Base-by-base conservation (phyloP, 2,888 invertebrate species). In the Heterodera filipjevi region DNA sequence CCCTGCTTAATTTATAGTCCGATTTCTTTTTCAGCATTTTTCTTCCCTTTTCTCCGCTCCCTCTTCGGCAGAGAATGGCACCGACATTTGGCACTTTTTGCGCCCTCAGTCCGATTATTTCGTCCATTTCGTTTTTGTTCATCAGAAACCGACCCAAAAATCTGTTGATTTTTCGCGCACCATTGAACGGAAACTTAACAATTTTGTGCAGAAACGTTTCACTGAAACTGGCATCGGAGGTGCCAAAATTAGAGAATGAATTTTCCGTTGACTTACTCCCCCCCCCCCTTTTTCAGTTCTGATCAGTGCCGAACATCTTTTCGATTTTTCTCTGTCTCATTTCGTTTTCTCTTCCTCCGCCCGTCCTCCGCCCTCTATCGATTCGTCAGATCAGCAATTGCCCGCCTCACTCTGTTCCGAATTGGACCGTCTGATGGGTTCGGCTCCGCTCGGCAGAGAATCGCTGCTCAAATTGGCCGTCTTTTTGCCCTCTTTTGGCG, bases 111-210 rank as follows among this genome's bases (percentile, higher is more conserved):
- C 82, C 8, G 76, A 77, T 14, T 88, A 88, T 79, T 79, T 82
- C 32, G 81, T 87, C 19, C 87, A 88, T 72, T 76, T 87, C 19
- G 81, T 87, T 68, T 84, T 86, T 77, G 71, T 87, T 5, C 87
- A 88, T 73, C 83, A 85, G 27, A 32, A 32, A 19, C 12, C 75
- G n/a, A 32, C 46, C 6, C 32, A 32, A 75, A 75, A 27, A 30
- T 27, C 27, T 16, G 30, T 75, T 75, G 46, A 35, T 22, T 64
- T 59, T 33, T 32, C 75, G 14, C 66, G 59, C 66, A 22, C 30
- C 32, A 68, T 75, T 22, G 22, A 64, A 64, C 32, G 33, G 16
- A 75, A 75, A 75, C 33, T 75, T 19, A 16, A 27, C 59, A 46
- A 22, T 14, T 75, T 59, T 27, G 1, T 10, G 10, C 44, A 32